Base-by-base conservation (phyloP, 2,113 vertebrate genomes). In the Glaucidium brasilianum region DNA sequence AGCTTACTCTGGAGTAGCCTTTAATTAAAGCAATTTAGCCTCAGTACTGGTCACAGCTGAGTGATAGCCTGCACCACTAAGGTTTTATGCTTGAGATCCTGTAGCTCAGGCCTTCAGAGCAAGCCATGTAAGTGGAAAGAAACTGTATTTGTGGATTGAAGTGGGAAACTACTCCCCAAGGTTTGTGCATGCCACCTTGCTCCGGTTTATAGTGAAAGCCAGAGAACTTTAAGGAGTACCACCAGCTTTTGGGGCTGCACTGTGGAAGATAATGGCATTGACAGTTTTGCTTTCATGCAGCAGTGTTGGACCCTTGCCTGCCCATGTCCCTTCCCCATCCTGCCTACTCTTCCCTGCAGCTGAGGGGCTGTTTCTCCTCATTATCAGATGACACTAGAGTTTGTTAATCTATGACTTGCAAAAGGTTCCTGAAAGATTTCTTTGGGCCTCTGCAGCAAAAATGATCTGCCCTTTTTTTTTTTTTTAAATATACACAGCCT, bases 11-110 rank as follows among this genome's bases (percentile, higher is more conserved):
- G n/a, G 53, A 96, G 58, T 11, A 87, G 73, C 66, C 84, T 68
- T 85, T 94, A 96, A 85, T 87, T 91, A 82, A 87, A 91, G 47
- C 73, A 87, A 60, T 90, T 82, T 64, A 85, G 73, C 30, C 64
- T 75, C 47, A 47, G 34, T 22, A 32, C 64, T 91, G 73, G 81
- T 87, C 90, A 72, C 77, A 91, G 84, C 23, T 1, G 0, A 89
- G 21, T 8, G 63, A 35, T 2, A 71, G 68, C 27, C 68, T 0
- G 0, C 47, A 71, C 52, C 45, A 66, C 52, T 4, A 9, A 53
- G 18, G 43, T 59, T 79, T 85, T 71, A 74, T 3, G 0, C 52
- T 71, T 5, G 16, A 75, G 43, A 72, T 75, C 23, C 52, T 52
- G 27, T 4, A 91, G 72, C 22, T 75, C 47, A 72, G 68, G 60